Base-by-base conservation (phyloP, 2,113 vertebrate genomes). In the Sebastes fasciatus region DNA sequence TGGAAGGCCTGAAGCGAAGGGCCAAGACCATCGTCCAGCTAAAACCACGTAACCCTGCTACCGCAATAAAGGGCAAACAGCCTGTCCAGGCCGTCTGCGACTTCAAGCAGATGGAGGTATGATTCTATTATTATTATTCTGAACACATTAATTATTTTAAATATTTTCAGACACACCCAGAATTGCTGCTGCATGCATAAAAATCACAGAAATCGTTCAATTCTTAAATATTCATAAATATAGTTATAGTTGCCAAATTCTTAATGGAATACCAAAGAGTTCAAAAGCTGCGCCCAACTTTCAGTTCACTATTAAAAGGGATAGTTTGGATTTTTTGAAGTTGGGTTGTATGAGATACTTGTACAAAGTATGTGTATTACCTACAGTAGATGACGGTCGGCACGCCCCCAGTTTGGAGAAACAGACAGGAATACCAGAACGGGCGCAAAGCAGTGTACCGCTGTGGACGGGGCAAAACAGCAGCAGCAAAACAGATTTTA, bases 61-160 rank as follows among this genome's bases (percentile, higher is more conserved):
- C 96, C 0, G 85, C 96, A 0, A 51, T 96, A 10, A 96, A 96
- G 74, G 96, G 96, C 77, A 96, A 91, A 0, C 88, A 94, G 51
- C 96, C 96, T 0, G 1, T 98, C 68, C 95, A 96, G 92, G 98
- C 98, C 0, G 97, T 97, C 57, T 99, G 98, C 0, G 98, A 99
- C 96, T 99, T 98, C 95, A 98, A 97, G 76, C 98, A 99, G 77
- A 94, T 97, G 94, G 97, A 99, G 97, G 98, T 98, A 45, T 6
- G 21, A 1, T 5, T 61, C 77, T 16, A 49, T 49, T 8, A 77
- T 23, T 49, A 23, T 14, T n/a, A 17, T 8, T 40, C 5, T 14
- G 0, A 52, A 43, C 19, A 26, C 13, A 42, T 11, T 43, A 0
- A 6, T 75, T 21, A 8, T 10, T 8, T 64, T 45, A 1, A 16